Evolutionary conservation across 2,888 invertebrate species (phyloP), one percentile per base, ranked within the genome.

Genomic region (Lacanobia oleracea): DNA sequence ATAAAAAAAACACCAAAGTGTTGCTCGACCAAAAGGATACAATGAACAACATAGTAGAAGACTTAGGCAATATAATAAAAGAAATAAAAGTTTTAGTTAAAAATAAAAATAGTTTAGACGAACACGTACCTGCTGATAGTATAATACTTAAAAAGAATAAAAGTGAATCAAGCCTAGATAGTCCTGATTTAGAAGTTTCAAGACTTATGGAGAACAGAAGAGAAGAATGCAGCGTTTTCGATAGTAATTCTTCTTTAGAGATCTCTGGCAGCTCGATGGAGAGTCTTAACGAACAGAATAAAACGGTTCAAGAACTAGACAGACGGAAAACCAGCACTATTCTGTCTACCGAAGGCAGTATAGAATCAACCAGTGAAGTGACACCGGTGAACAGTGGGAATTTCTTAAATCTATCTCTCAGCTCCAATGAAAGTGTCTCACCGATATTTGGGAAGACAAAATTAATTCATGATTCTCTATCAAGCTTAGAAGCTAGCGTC

Each of bases 231-330:
- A 95, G 94, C 83, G 93, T 94, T 5, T 95, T 94, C 72, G 96
- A 96, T 67, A 96, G 95, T 74, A 95, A 92, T 79, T 95, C 96
- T 4, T 95, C 95, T 21, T 82, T 96, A 43, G 96, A 96, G 79
- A 93, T 96, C 67, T 96, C 96, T 16, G 95, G 95, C 6, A 96
- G 96, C 74, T 96, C 96, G 0, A 93, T 96, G 83, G 96, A 96
- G 59, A 96, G 96, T 81, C 85, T 96, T 3, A 96, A 95, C 66
- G 91, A 92, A 7, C 86, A 92, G 21, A 91, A 93, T 51, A 87
- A 81, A 72, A 88, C 92, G 0, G 88, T 92, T 40, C 91, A 92
- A 0, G 94, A 93, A 54, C 74, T 94, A 27, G 94, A 94, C 66
- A 90, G 93, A 74, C 90, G 94, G 90, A 93, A 94, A 93, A 71